Conservation (phyloP, 2,797 vertebrate genomes). For the Scomberomorus guttatus region DNA sequence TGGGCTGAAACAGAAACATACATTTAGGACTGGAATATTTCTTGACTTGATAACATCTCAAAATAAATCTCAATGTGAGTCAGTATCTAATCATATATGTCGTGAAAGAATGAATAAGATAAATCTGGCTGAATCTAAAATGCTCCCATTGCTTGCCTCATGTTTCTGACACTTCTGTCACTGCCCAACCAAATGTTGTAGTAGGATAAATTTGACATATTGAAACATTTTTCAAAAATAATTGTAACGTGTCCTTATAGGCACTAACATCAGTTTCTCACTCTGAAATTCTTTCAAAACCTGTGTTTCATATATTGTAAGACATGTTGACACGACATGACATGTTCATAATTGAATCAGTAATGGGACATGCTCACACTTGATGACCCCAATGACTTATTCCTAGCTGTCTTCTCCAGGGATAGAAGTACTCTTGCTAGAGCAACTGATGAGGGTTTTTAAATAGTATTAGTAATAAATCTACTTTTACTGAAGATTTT, state of each 20-base stretch:
- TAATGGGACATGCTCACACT: not conserved
- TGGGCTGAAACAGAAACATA: not conserved
- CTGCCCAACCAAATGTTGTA: not conserved
- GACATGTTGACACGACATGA: no score
- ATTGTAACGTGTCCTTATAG: not conserved
- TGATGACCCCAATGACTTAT: not conserved
- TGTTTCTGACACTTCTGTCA: not conserved
- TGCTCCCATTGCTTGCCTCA: not conserved
- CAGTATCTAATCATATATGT: not conserved
- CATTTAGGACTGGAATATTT: not conserved
- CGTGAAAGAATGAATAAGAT: not conserved
- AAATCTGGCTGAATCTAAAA: not conserved
- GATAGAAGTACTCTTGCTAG: not conserved
- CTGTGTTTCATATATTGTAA: no score
- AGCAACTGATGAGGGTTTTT: not conserved
- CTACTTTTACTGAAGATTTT: not conserved
- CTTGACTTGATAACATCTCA: not conserved
- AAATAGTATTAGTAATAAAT: not conserved
- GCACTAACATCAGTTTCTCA: no score
- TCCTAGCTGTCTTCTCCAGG: not conserved
- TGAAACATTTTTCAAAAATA: not conserved
- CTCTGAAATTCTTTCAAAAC: no score
- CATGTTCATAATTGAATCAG: not conserved
- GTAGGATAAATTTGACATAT: not conserved
- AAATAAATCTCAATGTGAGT: not conserved